Conservation (phyloP, 2,797 vertebrate genomes). For the Anas capensis region DNA sequence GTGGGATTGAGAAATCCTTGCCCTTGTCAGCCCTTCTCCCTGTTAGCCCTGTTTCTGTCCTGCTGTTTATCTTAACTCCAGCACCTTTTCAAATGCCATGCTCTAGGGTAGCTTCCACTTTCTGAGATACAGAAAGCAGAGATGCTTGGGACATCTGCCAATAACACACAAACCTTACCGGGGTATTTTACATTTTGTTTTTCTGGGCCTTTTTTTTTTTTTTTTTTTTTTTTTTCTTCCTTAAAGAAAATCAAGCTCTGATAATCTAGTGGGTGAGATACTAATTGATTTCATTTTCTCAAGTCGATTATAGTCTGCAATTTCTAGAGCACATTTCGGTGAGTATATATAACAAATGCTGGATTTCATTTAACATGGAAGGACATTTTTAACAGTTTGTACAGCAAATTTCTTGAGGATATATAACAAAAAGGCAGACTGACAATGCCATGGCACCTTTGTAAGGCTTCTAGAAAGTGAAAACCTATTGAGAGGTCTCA, state of each 20-base stretch:
- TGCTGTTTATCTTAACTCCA: conserved; percentile 60
- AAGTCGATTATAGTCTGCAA: background rate
- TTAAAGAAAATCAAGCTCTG: background rate
- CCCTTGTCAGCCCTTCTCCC: conserved; percentile 12
- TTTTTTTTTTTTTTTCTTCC: background rate
- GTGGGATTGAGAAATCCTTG: conserved; percentile 55
- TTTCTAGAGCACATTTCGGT: background rate
- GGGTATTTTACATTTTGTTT: background rate
- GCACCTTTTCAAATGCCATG: conserved; percentile 43
- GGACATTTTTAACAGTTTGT: background rate
- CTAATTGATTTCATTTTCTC: background rate
- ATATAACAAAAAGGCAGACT: background rate
- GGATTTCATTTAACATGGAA: background rate
- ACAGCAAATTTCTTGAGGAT: background rate
- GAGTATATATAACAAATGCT: background rate
- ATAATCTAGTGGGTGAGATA: background rate
- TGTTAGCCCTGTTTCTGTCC: conserved; percentile 60
- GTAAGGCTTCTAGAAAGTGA: background rate
- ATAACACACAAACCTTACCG: conserved; percentile 46
- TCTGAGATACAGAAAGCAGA: conserved; percentile 41
- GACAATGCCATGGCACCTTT: background rate
- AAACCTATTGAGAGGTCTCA: background rate
- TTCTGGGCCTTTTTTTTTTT: conserved; percentile 26
- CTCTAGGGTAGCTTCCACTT: conserved; percentile 66
- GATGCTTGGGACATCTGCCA: conserved; percentile 45